phyloP scores from a whole-genome alignment of 53 echinoderm and acorn worm genomes.

The Crossaster papposus region DNA sequence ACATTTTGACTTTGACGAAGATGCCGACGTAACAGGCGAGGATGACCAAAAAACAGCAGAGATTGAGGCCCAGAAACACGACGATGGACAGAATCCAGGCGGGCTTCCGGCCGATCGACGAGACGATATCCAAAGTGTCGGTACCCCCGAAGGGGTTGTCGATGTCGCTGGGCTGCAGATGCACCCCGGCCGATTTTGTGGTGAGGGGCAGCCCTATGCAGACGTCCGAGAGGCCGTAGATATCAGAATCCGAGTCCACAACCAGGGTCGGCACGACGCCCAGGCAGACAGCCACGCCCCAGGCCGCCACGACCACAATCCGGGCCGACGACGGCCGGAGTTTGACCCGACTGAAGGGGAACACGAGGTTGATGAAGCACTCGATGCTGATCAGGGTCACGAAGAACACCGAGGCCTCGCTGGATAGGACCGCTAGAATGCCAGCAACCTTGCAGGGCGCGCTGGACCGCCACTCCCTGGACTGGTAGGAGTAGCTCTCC shows the following conservation, averaged over 20 bases:
- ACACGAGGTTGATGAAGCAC: background rate
- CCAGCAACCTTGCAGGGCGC: background rate
- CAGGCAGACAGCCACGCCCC: background rate
- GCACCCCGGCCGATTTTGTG: no score
- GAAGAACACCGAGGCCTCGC: conserved; percentile 2
- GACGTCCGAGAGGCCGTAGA: no score
- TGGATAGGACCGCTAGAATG: background rate
- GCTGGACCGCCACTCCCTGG: background rate
- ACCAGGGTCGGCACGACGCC: background rate
- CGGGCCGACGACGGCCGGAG: background rate
- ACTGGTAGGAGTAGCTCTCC: background rate
- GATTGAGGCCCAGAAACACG: no score
- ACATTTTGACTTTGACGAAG: background rate
- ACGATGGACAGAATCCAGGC: no score
- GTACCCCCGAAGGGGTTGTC: conserved; percentile 9
- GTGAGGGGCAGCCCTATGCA: no score
- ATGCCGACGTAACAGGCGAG: background rate
- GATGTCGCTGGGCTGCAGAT: background rate
- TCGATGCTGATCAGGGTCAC: background rate
- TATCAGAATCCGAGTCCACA: background rate
- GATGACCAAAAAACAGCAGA: background rate
- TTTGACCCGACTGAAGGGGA: background rate
- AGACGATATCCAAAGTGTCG: no score
- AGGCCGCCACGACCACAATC: background rate
- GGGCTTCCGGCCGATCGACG: no score